Base-by-base conservation (phyloP, 2,113 vertebrate genomes). In the Pelecanoides urinatrix region DNA sequence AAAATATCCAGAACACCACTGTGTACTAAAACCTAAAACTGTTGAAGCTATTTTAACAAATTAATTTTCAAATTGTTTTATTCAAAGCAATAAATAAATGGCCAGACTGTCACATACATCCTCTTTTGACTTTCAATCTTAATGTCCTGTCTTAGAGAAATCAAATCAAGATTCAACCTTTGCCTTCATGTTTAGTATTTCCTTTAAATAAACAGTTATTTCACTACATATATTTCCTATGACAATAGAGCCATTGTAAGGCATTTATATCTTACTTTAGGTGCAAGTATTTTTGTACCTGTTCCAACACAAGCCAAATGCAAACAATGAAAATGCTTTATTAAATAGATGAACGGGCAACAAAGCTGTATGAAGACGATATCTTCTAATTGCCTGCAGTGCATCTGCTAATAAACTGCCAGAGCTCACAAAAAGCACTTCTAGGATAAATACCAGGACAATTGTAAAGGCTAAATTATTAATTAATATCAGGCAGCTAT, bases 401-500 rank as follows among this genome's bases (percentile, higher is more conserved):
- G n/a, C 45, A 67, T 91, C 92, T 96, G 84, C 75, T 97, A 95
- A 96, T 94, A 96, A 97, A 96, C 62, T 67, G 21, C 75, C 55
- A 88, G n/a, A 13, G 27, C 19, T 95, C 55, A 62, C 29, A 76
- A 81, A 87, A 91, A 86, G 27, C 61, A 91, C 52, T 97, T 87
- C 93, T 29, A 92, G 76, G 45, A 97, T 93, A 96, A 97, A 98
- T 89, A 79, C 84, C 49, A 67, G 63, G 65, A 92, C 74, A 73
- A 91, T 55, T 93, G 52, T 77, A 95, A 96, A 89, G 26, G 73
- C 92, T 97, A 84, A 88, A 97, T 97, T 97, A 96, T 97, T 98
- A 96, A 96, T 95, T 95, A 95, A 95, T 96, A 97, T 83, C 85
- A 96, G 52, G 68, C 72, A 95, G 59, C 53, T 86, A 83, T 97